Base-by-base conservation (phyloP, 1,140 invertebrate species). In the Hyphantria cunea region DNA sequence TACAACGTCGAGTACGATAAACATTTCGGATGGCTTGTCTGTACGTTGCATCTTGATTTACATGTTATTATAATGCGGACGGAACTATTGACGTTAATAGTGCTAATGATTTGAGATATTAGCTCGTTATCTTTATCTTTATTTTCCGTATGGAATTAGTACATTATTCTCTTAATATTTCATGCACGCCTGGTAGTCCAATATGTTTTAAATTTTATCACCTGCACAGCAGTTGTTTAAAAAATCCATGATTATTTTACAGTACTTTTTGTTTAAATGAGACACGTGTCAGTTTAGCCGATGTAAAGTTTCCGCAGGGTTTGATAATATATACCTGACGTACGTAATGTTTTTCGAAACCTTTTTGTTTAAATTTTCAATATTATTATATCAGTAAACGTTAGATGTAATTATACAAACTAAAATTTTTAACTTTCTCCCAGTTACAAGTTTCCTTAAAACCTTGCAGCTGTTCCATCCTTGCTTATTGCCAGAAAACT, bases 61-160 rank as follows among this genome's bases (percentile, higher is more conserved):
- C 41, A 62, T 50, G 47, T 60, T 58, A 62, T 64, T 62, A 52
- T 69, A 45, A 56, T 62, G 67, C 47, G 56, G 55, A 59, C 50
- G 50, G 55, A 55, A 39, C 51, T 12, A 34, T 12, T 47, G 66
- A 64, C 66, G 41, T 45, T 68, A 64, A 68, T 64, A 60, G 50
- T 50, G 6, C 52, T 17, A 60, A 64, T 41, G 25, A 55, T 64
- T 59, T 68, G 61, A 68, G 60, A 64, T 68, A 68, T 64, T 60
- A 37, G 34, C 11, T 45, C 54, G 64, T 68, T 60, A 68, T 59
- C 44, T 62, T 67, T 51, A 62, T 58, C 53, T 53, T 60, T 59
- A 68, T 64, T 52, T 58, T 42, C 32, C 39, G 32, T 42, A 56
- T 53, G 48, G 59, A 68, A 63, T 58, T 63, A 6, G 12, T 34